phyloP scores from a whole-genome alignment of 2,113 vertebrate genomes.

The Toxotes chatareus region DNA sequence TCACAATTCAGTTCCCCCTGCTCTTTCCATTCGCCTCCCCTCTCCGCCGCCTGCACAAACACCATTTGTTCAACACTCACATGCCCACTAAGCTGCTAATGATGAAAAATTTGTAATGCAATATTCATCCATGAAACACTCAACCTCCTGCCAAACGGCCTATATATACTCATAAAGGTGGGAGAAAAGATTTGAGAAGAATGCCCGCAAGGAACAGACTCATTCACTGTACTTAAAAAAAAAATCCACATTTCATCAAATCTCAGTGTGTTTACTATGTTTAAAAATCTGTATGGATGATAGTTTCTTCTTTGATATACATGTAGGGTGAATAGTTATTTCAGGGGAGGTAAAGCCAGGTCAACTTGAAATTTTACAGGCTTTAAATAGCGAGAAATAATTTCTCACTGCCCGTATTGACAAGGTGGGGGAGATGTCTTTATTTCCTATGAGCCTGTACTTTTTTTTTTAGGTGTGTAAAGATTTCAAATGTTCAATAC shows the following conservation, averaged over 20 bases:
- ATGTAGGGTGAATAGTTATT: neutral
- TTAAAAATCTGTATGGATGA: neutral
- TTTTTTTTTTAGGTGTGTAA: neutral
- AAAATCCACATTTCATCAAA: neutral
- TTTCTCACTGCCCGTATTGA: neutral
- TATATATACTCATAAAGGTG: conserved; percentile 2
- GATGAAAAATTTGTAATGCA: conserved; percentile 26
- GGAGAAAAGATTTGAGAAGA: conserved; percentile 5
- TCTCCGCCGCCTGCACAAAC: conserved; percentile 21
- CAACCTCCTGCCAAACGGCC: conserved; percentile 28
- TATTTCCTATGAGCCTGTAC: neutral
- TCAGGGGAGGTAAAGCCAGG: neutral
- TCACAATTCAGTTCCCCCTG: conserved; percentile 12
- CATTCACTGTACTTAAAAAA: neutral
- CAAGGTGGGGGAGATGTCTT: neutral
- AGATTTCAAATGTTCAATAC: neutral
- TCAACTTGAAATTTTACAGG: neutral
- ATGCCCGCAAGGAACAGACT: neutral
- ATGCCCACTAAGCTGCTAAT: conserved; percentile 49
- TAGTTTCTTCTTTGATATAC: neutral
- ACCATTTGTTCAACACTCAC: conserved; percentile 38
- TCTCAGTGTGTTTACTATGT: neutral
- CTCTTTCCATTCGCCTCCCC: neutral
- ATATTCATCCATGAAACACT: neutral
- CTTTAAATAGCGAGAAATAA: neutral